A percentile compares a stretch with the other conserved stretches of the same genome.
These are phyloP conservation scores for Cebidichthys violaceus DNA, from an alignment of 2,113 vertebrate genomes.

Conservation along the genomic window DNA sequence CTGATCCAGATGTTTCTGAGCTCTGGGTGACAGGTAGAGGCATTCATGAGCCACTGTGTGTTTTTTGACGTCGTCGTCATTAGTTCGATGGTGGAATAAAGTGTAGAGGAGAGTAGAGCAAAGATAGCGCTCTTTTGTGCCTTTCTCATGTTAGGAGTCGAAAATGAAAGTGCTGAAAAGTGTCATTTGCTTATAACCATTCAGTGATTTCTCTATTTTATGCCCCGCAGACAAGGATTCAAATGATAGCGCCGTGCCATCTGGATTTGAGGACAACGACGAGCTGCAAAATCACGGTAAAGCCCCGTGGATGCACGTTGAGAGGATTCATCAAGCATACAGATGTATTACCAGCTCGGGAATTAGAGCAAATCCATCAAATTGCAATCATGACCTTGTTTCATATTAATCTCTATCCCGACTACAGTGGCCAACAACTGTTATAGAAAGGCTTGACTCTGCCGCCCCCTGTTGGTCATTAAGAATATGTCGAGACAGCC, in stretches of 20 bases:
- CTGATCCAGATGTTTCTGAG: constrained; percentile 58
- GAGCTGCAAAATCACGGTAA: constrained; percentile 76
- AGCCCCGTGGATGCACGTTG: constrained; percentile 50
- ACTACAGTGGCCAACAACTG: constrained; percentile 19
- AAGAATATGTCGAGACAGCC: not conserved
- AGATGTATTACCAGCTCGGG: constrained; percentile 73
- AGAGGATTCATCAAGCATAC: constrained; percentile 68
- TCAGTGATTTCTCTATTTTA: constrained; percentile 23
- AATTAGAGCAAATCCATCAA: constrained; percentile 79
- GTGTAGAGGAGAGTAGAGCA: not conserved
- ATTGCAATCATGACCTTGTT: constrained; percentile 79
- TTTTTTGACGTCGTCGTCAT: constrained; percentile 18
- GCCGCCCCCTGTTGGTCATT: constrained; percentile 67
- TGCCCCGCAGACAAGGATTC: constrained; percentile 74
- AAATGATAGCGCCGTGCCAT: constrained; percentile 63
- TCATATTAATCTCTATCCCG: constrained; percentile 72
- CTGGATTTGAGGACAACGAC: constrained; percentile 75
- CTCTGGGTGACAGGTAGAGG: constrained; percentile 73
- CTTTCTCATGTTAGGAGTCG: not conserved
- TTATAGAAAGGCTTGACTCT: constrained; percentile 24
- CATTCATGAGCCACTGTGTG: constrained; percentile 26
- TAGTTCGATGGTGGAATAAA: not conserved
- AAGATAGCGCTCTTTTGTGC: not conserved
- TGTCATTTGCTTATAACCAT: not conserved
- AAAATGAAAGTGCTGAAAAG: not conserved